A percentile compares a stretch with the other conserved stretches of the same genome.
These are phyloP conservation scores for Ctenochaetus hawaiiensis DNA, from an alignment of 2,797 vertebrate genomes.

Conservation along the genomic window DNA sequence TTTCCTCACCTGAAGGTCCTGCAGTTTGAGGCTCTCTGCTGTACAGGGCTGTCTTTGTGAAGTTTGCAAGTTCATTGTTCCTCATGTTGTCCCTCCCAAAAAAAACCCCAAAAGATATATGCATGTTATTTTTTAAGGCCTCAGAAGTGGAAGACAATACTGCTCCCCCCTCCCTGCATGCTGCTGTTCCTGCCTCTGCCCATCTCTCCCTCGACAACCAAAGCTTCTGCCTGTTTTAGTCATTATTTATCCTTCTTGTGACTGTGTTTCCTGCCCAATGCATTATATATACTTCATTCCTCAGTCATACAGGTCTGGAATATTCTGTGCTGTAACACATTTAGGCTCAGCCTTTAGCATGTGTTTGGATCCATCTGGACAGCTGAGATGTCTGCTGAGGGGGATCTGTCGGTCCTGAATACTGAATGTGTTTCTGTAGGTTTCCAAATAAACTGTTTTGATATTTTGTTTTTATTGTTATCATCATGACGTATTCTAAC, in stretches of 20 bases:
- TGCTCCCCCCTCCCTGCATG: slow-evolving; percentile 4
- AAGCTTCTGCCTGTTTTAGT: slow-evolving; percentile 29
- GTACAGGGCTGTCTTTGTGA: neutral
- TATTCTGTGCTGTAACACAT: neutral
- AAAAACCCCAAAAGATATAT: neutral
- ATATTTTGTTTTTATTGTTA: neutral
- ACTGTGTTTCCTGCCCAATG: slow-evolving; percentile 10
- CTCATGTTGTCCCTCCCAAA: neutral
- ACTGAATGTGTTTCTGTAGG: neutral
- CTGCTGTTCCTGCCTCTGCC: neutral
- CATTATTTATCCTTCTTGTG: slow-evolving; percentile 40
- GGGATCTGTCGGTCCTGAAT: neutral
- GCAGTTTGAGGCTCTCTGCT: too few species aligned
- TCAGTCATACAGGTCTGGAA: neutral
- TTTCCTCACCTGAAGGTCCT: too few species aligned
- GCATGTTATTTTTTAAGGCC: neutral
- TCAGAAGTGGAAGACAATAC: neutral
- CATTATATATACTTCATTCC: slow-evolving; percentile 12
- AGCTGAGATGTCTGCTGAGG: too few species aligned
- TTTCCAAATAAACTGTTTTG: neutral
- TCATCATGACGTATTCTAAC: neutral
- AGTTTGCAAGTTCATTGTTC: neutral
- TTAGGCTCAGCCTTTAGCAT: neutral
- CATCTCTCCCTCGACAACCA: slow-evolving; percentile 18
- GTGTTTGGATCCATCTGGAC: neutral